Percentiles rank a stretch among this genome's conserved stretches.
phyloP scores from a whole-genome alignment of 2,888 invertebrate species.

The Gastrophysa polygoni region DNA sequence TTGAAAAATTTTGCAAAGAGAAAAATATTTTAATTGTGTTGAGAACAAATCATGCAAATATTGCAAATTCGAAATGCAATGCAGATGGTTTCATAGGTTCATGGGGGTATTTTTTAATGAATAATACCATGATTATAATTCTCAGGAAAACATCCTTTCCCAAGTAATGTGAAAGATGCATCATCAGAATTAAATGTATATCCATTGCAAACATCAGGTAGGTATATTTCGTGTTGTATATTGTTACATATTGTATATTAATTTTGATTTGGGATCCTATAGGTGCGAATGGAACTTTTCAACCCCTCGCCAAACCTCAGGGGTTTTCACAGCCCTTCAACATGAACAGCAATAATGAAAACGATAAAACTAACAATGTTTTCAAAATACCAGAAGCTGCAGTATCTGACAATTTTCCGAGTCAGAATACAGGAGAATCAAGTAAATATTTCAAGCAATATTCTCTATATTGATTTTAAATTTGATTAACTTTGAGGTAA shows the following conservation, averaged over 20 bases:
- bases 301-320: not conserved
- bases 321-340: not conserved
- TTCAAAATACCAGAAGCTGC: constrained; percentile 9
- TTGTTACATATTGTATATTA: not conserved
- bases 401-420: not conserved
- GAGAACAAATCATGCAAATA: too few species aligned
- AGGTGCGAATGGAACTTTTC: not conserved
- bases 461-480: not conserved
- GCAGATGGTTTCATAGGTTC: too few species aligned
- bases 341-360: not conserved
- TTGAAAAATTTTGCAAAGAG: too few species aligned
- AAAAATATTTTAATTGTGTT: too few species aligned
- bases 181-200: not conserved
- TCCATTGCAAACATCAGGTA: not conserved
- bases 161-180: not conserved
- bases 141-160: not conserved
- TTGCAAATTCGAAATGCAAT: not conserved
- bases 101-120: not conserved
- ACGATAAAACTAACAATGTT: not conserved
- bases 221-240: too few species aligned
- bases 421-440: not conserved
- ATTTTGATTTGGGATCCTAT: not conserved
- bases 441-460: not conserved
- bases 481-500: not conserved
- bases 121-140: not conserved